Evolutionary conservation across 2,797 vertebrate species (phyloP).

Genomic region (Anguilla megastoma): DNA sequence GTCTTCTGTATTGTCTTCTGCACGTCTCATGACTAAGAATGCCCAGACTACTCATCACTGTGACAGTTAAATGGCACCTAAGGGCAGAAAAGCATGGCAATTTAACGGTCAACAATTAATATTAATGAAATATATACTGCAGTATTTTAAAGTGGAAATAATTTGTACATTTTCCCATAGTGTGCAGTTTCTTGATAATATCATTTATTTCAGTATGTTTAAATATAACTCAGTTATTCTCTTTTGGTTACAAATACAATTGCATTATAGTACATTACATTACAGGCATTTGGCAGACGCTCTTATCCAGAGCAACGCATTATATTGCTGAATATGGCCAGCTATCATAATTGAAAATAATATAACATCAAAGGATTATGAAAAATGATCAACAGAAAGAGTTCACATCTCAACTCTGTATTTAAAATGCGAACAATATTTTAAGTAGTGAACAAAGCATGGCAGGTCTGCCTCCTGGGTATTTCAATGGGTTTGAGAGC

Average conservation of each 20-base stretch:
- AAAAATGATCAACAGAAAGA: too few species aligned
- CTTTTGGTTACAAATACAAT: too few species aligned
- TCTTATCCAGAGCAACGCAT: too few species aligned
- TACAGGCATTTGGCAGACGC: too few species aligned
- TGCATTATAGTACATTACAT: too few species aligned
- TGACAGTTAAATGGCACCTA: too few species aligned
- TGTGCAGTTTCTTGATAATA: not conserved
- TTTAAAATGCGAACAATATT: not conserved
- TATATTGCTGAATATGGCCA: too few species aligned
- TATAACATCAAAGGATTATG: too few species aligned
- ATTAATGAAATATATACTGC: not conserved
- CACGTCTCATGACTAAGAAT: not conserved
- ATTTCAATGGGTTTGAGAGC: not conserved
- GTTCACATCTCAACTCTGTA: not conserved
- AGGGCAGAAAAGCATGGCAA: not conserved
- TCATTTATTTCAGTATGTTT: not conserved
- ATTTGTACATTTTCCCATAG: not conserved
- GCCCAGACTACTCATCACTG: not conserved
- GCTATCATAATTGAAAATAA: too few species aligned
- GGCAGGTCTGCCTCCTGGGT: not conserved
- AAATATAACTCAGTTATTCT: too few species aligned
- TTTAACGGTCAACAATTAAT: not conserved
- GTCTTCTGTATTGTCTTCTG: not conserved
- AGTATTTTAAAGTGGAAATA: not conserved
- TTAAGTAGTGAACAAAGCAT: not conserved